These are phyloP conservation scores for Sigmodon hispidus DNA, from an alignment of 2,113 vertebrate genomes.

Conservation along the genomic window DNA sequence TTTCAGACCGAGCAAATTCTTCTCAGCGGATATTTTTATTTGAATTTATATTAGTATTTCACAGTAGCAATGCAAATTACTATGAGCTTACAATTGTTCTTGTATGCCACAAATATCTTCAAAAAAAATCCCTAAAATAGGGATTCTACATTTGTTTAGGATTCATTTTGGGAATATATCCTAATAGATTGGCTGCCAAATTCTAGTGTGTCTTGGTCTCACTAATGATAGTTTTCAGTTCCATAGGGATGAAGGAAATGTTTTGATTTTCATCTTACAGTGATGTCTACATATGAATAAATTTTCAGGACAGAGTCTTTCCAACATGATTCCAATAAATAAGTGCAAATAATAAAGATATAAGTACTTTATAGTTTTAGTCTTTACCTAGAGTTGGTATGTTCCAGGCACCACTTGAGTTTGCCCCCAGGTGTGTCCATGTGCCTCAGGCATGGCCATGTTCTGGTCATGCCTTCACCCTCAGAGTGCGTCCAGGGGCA, in stretches of 20 bases:
- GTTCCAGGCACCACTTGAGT: no score
- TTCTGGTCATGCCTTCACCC: no score
- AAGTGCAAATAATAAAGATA: not conserved
- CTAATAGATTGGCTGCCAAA: not conserved
- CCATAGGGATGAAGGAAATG: not conserved
- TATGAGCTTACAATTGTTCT: not conserved
- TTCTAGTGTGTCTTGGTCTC: not conserved
- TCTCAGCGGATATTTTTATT: not conserved
- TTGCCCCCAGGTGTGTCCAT: no score
- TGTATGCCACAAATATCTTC: not conserved
- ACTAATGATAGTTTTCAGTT: not conserved
- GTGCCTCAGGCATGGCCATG: no score
- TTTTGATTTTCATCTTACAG: constrained; percentile 11
- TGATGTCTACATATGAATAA: not conserved
- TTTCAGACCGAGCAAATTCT: not conserved
- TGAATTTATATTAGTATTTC: not conserved
- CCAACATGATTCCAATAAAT: not conserved
- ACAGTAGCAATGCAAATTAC: not conserved
- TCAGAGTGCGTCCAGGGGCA: no score
- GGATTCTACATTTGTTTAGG: not conserved
- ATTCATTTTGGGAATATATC: not conserved
- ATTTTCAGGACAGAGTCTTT: constrained; percentile 17
- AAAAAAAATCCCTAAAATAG: not conserved
- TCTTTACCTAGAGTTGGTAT: not conserved
- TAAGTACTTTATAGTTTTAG: not conserved